Evolutionary conservation across 2,797 vertebrate species (phyloP).

Genomic region (Carcharodon carcharias): DNA sequence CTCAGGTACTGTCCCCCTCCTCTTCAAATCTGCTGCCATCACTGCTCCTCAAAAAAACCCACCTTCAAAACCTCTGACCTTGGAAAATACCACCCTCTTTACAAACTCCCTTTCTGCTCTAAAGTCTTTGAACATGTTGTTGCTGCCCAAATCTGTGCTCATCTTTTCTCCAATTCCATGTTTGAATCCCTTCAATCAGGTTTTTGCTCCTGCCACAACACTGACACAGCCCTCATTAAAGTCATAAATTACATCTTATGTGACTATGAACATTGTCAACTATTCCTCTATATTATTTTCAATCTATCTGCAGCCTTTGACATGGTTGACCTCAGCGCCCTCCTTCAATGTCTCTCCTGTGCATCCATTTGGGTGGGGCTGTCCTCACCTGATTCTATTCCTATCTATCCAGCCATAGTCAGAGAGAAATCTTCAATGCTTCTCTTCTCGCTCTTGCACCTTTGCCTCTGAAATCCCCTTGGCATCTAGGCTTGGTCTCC

Average conservation of each 20-base stretch:
- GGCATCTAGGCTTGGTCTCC: not conserved
- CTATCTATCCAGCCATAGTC: not conserved
- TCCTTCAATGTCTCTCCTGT: not conserved
- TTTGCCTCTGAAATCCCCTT: not conserved
- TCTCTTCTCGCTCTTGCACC: not conserved
- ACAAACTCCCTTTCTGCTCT: not conserved
- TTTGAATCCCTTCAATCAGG: not conserved
- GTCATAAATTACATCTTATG: not conserved
- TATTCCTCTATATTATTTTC: not conserved
- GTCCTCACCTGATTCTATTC: not conserved
- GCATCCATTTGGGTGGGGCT: not conserved
- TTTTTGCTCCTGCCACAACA: not conserved
- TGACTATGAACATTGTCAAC: not conserved
- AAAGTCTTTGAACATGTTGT: not conserved
- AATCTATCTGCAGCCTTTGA: not conserved
- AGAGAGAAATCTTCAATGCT: not conserved
- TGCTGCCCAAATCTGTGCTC: not conserved
- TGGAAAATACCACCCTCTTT: not conserved
- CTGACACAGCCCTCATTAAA: not conserved
- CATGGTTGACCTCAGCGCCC: not conserved
- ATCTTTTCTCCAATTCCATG: not conserved
- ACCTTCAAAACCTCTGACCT: not conserved
- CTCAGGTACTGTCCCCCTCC: not conserved
- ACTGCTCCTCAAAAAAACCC: no score
- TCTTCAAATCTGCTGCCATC: not conserved